Evolutionary conservation across 1,140 invertebrate genomes (phyloP).

Genomic region (Drosophila mojavensis): DNA sequence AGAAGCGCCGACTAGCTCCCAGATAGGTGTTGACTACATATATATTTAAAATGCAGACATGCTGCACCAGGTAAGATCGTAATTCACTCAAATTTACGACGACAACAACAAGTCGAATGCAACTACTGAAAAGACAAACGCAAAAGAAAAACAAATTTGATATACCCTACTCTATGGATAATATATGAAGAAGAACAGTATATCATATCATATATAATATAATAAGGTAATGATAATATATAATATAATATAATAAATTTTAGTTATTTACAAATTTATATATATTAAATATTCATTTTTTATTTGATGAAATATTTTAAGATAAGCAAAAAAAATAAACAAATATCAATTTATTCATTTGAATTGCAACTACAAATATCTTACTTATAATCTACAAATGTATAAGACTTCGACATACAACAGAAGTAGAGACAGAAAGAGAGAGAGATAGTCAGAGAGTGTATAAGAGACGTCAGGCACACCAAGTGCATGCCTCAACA

Average conservation of each 20-base stretch:
- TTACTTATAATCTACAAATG: too few relatives aligned
- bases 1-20: slow-evolving; percentile 42
- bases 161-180: background rate
- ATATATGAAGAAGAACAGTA: too few relatives aligned
- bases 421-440: background rate
- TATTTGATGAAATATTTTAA: too few relatives aligned
- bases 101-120: slow-evolving; percentile 43
- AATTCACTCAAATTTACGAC: slow-evolving; percentile 78
- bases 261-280: too few relatives aligned
- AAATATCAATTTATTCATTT: too few relatives aligned
- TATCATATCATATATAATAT: too few relatives aligned
- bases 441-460: background rate
- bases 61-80: slow-evolving; percentile 66
- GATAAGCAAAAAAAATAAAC: too few relatives aligned
- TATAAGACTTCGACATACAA: too few relatives aligned
- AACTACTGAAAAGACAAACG: background rate
- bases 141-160: background rate
- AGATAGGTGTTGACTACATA: slow-evolving; percentile 62
- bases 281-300: too few relatives aligned
- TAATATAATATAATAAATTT: background rate
- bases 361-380: too few relatives aligned
- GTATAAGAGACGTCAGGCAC: slow-evolving; percentile 48
- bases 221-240: background rate
- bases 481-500: slow-evolving; percentile 71
- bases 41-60: slow-evolving; percentile 74